Percentiles rank a stretch among this genome's conserved stretches.
phyloP scores from a whole-genome alignment of 2,888 invertebrate species.

The Exocentrus adspersus region DNA sequence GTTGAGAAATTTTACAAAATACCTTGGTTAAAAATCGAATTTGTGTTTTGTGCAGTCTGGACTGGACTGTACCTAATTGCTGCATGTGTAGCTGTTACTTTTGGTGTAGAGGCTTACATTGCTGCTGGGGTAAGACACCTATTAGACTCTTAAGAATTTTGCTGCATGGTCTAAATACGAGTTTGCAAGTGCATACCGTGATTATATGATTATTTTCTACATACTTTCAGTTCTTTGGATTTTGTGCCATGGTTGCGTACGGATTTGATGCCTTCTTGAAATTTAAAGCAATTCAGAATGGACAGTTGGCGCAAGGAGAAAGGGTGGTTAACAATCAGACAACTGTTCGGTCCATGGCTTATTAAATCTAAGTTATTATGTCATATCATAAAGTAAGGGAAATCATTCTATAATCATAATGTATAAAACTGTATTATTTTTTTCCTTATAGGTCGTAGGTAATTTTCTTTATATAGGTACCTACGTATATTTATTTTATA shows the following conservation, averaged over 20 bases:
- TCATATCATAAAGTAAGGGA: too few species aligned
- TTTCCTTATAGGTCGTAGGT: too few species aligned
- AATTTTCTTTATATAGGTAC: not conserved
- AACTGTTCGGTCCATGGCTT: conserved; percentile 64
- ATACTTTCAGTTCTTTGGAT: conserved; percentile 90
- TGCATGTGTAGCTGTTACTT: conserved; percentile 74
- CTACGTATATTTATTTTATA: too few species aligned
- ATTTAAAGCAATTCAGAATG: conserved; percentile 72
- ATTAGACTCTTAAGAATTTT: too few species aligned
- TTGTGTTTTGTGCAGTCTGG: conserved; percentile 80
- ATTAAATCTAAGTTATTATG: conserved; percentile 51
- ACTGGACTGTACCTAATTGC: conserved; percentile 80
- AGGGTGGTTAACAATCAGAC: conserved; percentile 73
- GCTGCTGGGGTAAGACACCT: conserved; percentile 84
- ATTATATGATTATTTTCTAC: too few species aligned
- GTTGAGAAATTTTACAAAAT: conserved; percentile 86
- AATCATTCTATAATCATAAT: too few species aligned
- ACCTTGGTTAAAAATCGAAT: conserved; percentile 88
- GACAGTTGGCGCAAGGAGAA: conserved; percentile 79
- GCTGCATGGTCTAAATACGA: too few species aligned
- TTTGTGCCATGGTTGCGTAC: conserved; percentile 81
- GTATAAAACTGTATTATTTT: too few species aligned
- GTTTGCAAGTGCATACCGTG: too few species aligned
- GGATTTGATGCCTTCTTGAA: conserved; percentile 84
- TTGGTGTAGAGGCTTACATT: conserved; percentile 69